A percentile compares a stretch with the other conserved stretches of the same genome.
phyloP scores from a whole-genome alignment of 2,113 vertebrate species.

The Donacobius atricapilla region DNA sequence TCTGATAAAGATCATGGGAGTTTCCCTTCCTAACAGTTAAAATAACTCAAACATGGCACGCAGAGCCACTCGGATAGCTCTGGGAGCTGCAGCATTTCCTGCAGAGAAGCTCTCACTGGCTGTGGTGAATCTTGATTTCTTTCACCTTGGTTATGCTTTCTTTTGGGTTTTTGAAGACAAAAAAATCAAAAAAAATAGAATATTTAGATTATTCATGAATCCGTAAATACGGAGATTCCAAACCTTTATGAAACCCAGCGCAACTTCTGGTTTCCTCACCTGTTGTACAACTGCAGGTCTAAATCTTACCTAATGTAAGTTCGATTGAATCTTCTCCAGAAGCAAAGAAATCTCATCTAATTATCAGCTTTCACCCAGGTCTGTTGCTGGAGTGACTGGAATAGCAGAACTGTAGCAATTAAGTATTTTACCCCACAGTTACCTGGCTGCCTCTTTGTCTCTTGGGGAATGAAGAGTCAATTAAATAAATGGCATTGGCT shows the following conservation, averaged over 20 bases:
- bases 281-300: neutral
- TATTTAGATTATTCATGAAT: neutral
- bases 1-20: neutral
- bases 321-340: neutral
- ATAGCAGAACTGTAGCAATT: neutral
- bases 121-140: neutral
- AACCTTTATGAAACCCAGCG: neutral
- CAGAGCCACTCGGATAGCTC: neutral
- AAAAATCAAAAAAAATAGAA: neutral
- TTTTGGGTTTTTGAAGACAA: neutral
- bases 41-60: neutral
- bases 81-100: neutral
- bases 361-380: neutral
- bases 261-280: neutral
- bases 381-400: neutral
- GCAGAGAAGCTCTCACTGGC: neutral
- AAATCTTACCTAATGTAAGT: neutral
- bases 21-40: neutral
- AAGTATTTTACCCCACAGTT: neutral
- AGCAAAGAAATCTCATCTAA: neutral
- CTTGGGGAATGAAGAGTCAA: neutral
- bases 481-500: slow-evolving; percentile 20
- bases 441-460: neutral
- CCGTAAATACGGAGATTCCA: neutral
- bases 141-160: neutral